Evolutionary conservation across 2,113 vertebrate genomes (phyloP).

Genomic region (Excalfactoria chinensis): DNA sequence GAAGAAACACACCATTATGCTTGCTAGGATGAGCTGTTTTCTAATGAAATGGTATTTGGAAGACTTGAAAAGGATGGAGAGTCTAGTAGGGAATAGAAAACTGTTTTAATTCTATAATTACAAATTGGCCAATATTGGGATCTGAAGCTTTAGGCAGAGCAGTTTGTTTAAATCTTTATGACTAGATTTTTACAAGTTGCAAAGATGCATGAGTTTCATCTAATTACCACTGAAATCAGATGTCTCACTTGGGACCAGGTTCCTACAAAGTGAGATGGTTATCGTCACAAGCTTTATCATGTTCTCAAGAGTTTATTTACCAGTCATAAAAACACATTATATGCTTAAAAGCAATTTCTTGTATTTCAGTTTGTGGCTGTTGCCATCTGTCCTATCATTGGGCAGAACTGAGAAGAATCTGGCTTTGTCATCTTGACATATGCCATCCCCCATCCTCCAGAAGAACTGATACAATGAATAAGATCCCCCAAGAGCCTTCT

Average conservation of each 20-base stretch:
- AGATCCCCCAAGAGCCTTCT: neutral
- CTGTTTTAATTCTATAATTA: neutral
- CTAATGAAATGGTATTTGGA: neutral
- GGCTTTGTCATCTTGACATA: neutral
- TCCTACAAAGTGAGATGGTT: neutral
- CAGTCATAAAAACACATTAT: neutral
- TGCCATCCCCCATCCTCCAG: neutral
- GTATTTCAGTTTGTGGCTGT: neutral
- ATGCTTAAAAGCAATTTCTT: neutral
- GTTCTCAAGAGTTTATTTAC: neutral
- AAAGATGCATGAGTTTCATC: neutral
- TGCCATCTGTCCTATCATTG: neutral
- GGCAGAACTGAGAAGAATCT: neutral
- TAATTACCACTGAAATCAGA: neutral
- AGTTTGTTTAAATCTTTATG: neutral
- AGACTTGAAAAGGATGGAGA: neutral
- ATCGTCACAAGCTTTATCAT: neutral
- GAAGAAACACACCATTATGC: neutral
- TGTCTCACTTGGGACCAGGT: neutral
- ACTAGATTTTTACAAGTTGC: neutral
- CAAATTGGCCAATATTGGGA: neutral
- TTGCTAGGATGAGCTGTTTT: neutral
- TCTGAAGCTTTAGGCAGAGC: neutral
- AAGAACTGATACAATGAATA: neutral
- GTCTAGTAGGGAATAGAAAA: neutral